Evolutionary conservation across 2,797 vertebrate genomes (phyloP), one percentile per base, ranked within the genome.

Genomic region (Acrossocheilus wenchowensis): DNA sequence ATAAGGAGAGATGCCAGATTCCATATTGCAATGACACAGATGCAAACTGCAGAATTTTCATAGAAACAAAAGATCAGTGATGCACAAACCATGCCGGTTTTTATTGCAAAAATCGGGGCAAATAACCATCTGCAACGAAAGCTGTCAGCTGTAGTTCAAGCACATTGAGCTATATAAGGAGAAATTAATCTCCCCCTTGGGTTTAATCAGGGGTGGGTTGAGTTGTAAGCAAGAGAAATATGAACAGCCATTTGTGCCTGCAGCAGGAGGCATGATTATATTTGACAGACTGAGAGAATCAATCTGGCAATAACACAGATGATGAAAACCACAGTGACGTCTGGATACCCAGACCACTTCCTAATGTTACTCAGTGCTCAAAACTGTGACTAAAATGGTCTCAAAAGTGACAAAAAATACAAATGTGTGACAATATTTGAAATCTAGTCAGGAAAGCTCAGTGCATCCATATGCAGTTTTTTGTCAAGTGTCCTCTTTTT

Each of bases 201-300:
- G 84, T 80, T 79, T 86, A 72, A 83, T 79, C 81, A 73, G 81
- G 82, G 75, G 64, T 73, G 50, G 78, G 85, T 52, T 17, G 36
- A 57, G 78, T 17, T 73, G 26, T 41, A 68, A 39, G 68, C 78
- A 60, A 72, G 39, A 75, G 84, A 57, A 74, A 83, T 78, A 26
- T 48, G 6, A 50, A 83, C 66, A 54, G 71, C 81, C 54, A 87
- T 87, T 82, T 82, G 80, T 84, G 82, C 75, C 81, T 84, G 72
- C 36, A 72, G 52, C n/a, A 21, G 66, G 60, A 83, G 45, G 48
- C 57, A 74, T 79, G 60, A 72, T 85, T 87, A 64, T 82, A 34
- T 62, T 64, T 74, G n/a, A 78, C 43, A 81, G 68, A 78, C 66
- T 82, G 69, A 71, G 72, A 43, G 72, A 87, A 83, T 82, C 60